Evolutionary conservation across 2,113 vertebrate genomes (phyloP), one percentile per base, ranked within the genome.

Genomic region (Caranx ignobilis): DNA sequence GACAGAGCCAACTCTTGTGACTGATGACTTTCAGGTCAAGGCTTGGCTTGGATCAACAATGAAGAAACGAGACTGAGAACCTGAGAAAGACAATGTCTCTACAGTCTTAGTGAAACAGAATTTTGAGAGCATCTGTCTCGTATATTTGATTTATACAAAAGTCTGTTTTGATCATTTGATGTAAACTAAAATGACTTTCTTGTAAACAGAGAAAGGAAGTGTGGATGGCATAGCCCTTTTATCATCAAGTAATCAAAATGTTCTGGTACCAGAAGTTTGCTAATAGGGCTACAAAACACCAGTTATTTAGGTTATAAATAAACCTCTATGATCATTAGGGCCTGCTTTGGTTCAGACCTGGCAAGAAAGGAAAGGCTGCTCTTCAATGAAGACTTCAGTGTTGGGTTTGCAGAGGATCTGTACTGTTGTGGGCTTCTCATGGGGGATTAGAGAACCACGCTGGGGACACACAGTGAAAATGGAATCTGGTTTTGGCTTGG

Each of bases 341-440:
- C 6, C 35, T 48, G 1, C 66, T 8, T 34, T 37, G 19, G 15
- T n/a, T 68, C 67, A 16, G n/a, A 98, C 98, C 93, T 97, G 95
- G 86, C 97, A 99, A 11, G 56, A 74, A 35, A 99, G 88, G 85
- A 98, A 15, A 12, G 96, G 91, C 10, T 96, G 93, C 21, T 95
- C 92, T 57, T 76, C 91, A 0, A 99, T 84, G 1, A 52, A 80
- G 5, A 98, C 60, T 82, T 98, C 96, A 15, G n/a, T 87, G 50
- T 71, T 94, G 15, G 95, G 92, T 37, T 76, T 94, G 82, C 97
- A 98, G 59, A 81, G 0, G 3, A 99, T 75, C 62, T 96, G 94
- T 34, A 98, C 83, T 2, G 67, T 79, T 12, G 85, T 88, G 7
- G 90, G 73, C n/a, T 93, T 94, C 26, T 96, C 94, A 0, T 72